Percentiles rank a stretch among this genome's conserved stretches.
phyloP scores from a whole-genome alignment of 2,888 invertebrate species.

The Elmis aenea region DNA sequence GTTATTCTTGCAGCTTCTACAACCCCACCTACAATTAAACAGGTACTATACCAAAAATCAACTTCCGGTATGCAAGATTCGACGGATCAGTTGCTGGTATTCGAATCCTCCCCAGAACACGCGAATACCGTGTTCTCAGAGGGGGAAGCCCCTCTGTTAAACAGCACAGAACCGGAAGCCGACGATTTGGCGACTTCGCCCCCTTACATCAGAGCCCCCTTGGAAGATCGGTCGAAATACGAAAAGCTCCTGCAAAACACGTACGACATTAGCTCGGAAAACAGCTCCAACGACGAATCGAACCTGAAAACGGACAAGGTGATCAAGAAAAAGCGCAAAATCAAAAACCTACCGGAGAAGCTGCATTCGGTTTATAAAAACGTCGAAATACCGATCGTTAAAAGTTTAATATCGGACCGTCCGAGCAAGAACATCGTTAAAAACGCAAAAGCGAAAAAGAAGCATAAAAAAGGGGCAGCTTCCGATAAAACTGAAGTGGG shows the following conservation, averaged over 20 bases:
- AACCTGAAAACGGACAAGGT: conserved; percentile 39
- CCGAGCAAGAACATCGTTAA: conserved; percentile 26
- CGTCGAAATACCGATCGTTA: conserved; percentile 47
- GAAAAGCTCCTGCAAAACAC: conserved; percentile 63
- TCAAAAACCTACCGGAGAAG: conserved; percentile 52
- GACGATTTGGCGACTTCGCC: conserved; percentile 41
- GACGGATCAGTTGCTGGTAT: conserved; percentile 10
- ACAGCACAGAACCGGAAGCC: conserved; percentile 37
- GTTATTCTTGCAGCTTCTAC: conserved; percentile 22
- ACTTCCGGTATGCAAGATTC: too few species aligned
- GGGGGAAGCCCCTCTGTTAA: conserved; percentile 45
- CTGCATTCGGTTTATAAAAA: conserved; percentile 52
- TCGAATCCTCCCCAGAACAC: conserved; percentile 27
- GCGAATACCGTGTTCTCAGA: conserved; percentile 31
- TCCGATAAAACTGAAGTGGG: conserved; percentile 30
- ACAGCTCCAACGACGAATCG: conserved; percentile 47
- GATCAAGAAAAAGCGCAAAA: conserved; percentile 37
- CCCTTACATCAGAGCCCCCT: conserved; percentile 57
- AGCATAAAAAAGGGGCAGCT: conserved; percentile 31
- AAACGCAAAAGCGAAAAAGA: conserved; percentile 15
- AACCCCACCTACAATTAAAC: conserved; percentile 6
- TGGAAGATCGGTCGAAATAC: conserved; percentile 71
- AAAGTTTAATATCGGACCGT: conserved; percentile 49
- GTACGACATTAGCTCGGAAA: conserved; percentile 53
- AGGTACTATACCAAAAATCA: too few species aligned